These are phyloP conservation scores for Catharus minimus DNA, from an alignment of 2,113 vertebrate species.

Conservation along the genomic window DNA sequence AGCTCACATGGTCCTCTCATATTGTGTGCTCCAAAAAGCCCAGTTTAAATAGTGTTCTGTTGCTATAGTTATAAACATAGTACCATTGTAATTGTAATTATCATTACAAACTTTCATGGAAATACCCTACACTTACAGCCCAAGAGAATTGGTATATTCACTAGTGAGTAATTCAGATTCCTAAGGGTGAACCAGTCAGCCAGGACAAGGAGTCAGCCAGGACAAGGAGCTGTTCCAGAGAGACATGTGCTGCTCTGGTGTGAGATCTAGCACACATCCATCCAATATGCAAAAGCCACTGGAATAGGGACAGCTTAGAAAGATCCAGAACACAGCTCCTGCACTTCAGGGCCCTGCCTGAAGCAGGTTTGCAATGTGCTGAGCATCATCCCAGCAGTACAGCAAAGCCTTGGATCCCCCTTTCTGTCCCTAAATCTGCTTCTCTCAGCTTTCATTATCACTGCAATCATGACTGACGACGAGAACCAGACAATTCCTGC, in stretches of 20 bases:
- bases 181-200: background rate
- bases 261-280: background rate
- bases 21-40: background rate
- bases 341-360: background rate
- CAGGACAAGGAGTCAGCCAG: background rate
- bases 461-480: background rate
- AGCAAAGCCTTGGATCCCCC: accelerated
- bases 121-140: background rate
- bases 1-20: background rate
- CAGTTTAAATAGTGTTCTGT: accelerated
- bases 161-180: background rate
- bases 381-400: background rate
- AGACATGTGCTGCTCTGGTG: background rate
- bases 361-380: background rate
- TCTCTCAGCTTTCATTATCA: background rate
- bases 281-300: background rate
- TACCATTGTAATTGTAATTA: background rate
- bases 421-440: background rate
- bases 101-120: background rate
- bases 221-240: background rate
- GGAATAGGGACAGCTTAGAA: background rate
- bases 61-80: background rate
- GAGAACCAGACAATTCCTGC: background rate
- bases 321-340: background rate
- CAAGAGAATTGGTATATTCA: background rate